Evolutionary conservation across 2,113 vertebrate species (phyloP).

Genomic region (Pollachius pollachius): DNA sequence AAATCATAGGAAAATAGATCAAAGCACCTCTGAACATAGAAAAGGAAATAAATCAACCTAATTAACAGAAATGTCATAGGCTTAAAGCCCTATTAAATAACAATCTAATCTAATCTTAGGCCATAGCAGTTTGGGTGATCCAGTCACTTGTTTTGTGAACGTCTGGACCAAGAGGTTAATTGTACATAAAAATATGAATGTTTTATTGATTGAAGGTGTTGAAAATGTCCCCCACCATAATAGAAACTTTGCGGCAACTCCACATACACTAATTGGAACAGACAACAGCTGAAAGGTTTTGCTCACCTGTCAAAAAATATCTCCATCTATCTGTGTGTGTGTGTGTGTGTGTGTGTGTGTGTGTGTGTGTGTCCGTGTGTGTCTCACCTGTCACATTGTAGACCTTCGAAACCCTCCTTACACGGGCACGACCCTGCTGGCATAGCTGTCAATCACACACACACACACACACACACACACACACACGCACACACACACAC

Average conservation of each 20-base stretch:
- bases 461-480: conserved; percentile 24
- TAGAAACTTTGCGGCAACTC: conserved; percentile 49
- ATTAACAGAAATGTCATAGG: too few species aligned
- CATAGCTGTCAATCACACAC: conserved; percentile 75
- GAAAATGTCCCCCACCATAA: conserved; percentile 33
- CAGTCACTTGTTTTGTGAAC: too few species aligned
- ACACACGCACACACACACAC: conserved; percentile 10
- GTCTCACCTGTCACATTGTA: conserved; percentile 82
- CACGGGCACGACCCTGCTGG: conserved; percentile 88
- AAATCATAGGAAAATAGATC: too few species aligned
- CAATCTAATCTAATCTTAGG: too few species aligned
- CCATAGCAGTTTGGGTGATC: too few species aligned
- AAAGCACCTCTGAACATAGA: too few species aligned
- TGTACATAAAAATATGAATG: background rate
- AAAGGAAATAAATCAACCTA: too few species aligned
- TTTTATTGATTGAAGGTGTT: background rate
- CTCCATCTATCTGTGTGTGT: conserved; percentile 30
- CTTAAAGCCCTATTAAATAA: too few species aligned
- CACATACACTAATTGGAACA: conserved; percentile 54
- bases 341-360: conserved; percentile 16
- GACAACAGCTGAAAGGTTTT: conserved; percentile 63
- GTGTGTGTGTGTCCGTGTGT: conserved; percentile 1
- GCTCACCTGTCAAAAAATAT: conserved; percentile 61
- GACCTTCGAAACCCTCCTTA: conserved; percentile 86
- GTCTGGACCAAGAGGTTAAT: too few species aligned